Evolutionary conservation across 2,888 invertebrate genomes (phyloP).

Genomic region (Parthenolecanium corni): DNA sequence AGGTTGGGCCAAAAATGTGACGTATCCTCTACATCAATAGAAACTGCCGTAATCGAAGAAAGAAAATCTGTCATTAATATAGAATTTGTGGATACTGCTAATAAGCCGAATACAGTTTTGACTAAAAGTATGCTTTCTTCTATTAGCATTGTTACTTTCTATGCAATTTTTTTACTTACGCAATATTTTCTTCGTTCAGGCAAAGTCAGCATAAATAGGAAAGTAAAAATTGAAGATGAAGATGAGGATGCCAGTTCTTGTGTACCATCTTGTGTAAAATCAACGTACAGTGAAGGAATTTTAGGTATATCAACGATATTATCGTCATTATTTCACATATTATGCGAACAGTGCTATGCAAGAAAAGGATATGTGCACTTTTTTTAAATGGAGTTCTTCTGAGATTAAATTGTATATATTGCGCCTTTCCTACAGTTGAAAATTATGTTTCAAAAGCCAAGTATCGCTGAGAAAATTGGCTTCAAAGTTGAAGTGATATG

Average conservation of each 20-base stretch:
- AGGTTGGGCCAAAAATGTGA: slow-evolving; percentile 19
- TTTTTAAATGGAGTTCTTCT: too few species aligned
- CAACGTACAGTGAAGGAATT: slow-evolving; percentile 18
- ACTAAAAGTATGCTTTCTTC: slow-evolving; percentile 5
- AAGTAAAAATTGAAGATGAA: slow-evolving; percentile 1
- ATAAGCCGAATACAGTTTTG: background rate
- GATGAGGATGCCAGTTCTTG: background rate
- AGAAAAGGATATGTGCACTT: too few species aligned
- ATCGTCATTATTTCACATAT: too few species aligned
- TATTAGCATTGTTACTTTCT: background rate
- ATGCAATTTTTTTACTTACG: background rate
- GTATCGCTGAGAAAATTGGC: too few species aligned
- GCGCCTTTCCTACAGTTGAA: too few species aligned
- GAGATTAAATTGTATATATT: too few species aligned
- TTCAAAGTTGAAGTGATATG: too few species aligned
- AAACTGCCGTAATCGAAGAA: slow-evolving; percentile 7
- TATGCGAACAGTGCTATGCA: too few species aligned
- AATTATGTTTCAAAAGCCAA: too few species aligned
- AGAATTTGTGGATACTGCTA: background rate
- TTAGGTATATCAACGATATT: too few species aligned
- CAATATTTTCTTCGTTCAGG: background rate
- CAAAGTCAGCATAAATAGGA: slow-evolving; percentile 4
- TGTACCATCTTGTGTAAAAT: slow-evolving; percentile 1
- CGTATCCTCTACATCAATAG: slow-evolving; percentile 9
- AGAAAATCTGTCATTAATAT: slow-evolving; percentile 11